These are phyloP conservation scores for Scaptomyza parva DNA, from an alignment of 2,888 invertebrate genomes.

Conservation along the genomic window DNA sequence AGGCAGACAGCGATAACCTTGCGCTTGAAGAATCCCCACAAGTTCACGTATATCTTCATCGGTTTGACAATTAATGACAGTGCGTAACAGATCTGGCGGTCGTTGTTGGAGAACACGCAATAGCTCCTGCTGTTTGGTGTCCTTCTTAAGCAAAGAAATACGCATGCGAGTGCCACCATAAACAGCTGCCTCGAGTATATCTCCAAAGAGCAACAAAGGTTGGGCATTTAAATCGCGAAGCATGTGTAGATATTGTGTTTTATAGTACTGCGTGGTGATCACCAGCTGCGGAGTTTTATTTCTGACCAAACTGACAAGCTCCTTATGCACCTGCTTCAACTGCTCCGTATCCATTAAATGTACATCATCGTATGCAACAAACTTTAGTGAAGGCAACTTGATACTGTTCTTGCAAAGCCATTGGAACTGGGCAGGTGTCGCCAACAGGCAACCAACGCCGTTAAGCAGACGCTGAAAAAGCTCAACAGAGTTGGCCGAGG, in stretches of 20 bases:
- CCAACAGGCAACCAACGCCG: slow-evolving; percentile 58
- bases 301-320: slow-evolving; percentile 8
- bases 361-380: slow-evolving; percentile 61
- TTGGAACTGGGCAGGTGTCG: slow-evolving; percentile 55
- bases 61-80: slow-evolving; percentile 49
- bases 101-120: slow-evolving; percentile 35
- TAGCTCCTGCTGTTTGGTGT: slow-evolving; percentile 33
- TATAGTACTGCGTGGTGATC: slow-evolving; percentile 40
- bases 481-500: slow-evolving; percentile 19
- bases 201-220: slow-evolving; percentile 58
- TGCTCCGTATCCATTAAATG: slow-evolving; percentile 48
- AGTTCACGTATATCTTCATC: slow-evolving; percentile 52
- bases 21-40: neutral
- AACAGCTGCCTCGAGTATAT: slow-evolving; percentile 62
- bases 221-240: slow-evolving; percentile 26
- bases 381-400: slow-evolving; percentile 31
- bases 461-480: slow-evolving; percentile 50
- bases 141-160: slow-evolving; percentile 14
- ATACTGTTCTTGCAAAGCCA: slow-evolving; percentile 33
- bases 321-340: slow-evolving; percentile 20
- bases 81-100: slow-evolving; percentile 47
- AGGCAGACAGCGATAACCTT: slow-evolving; percentile 37
- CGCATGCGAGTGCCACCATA: slow-evolving; percentile 52
- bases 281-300: slow-evolving; percentile 45
- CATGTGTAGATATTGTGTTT: slow-evolving; percentile 13